Base-by-base conservation (phyloP, 1,140 invertebrate genomes). In the Halictus rubicundus region DNA sequence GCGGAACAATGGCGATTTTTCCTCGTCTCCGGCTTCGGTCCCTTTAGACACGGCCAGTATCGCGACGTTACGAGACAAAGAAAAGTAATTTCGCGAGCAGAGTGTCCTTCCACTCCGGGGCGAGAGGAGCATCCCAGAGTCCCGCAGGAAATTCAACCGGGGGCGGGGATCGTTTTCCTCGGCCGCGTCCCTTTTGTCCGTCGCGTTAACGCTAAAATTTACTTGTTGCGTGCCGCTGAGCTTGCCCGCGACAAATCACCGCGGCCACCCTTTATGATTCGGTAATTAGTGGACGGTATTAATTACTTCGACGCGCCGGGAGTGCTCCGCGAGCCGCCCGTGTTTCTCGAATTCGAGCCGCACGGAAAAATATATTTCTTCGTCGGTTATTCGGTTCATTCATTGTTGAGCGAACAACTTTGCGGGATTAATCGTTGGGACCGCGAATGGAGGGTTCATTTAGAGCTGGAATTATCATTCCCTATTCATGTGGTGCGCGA, bases 1-100 rank as follows among this genome's bases (percentile, higher is more conserved):
- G 19, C 14, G 68, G 68, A 69, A 69, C 68, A 69, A 69, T 69
- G 27, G 68, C 68, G 68, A 69, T 69, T 57, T 69, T 69, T 69
- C 49, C 68, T 57, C 25, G 68, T 57, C 49, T 21, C 21, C 25
- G 46, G 66, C 46, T 12, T 23, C 9, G 66, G 66, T 68, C 25
- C 68, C 68, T 54, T 57, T 69, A 37, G 66, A 68, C 66, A 7
- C 21, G 27, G 21, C 27, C 14, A 19, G 49, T 54, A 69, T 37
- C 68, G 32, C 46, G 46, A 49, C 63, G 64, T n/a, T 25, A 46
- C n/a, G 68, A 69, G 49, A 69, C 68, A 69, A 69, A 69, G 68
- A 69, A 69, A 69, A 69, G 68, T 69, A 69, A 69, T 69, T 69
- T 69, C 49, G 68, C 49, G 68, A 69, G 10, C 68, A 4, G 16